These are phyloP conservation scores for Epizoanthus illoricatus DNA, from an alignment of 92 coral and sea anemone species.

Conservation along the genomic window DNA sequence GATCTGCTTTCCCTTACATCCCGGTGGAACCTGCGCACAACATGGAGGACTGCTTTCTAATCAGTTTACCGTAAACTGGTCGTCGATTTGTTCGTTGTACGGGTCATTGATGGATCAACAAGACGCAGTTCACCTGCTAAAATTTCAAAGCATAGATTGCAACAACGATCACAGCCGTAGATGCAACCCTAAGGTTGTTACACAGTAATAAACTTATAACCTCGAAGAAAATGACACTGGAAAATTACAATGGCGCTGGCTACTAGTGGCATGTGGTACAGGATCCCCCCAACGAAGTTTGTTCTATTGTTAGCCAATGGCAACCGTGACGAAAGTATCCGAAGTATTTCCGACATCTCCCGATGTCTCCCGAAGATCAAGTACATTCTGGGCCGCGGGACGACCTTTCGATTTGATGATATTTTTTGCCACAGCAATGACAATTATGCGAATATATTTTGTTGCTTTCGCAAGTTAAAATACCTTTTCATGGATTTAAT, in stretches of 20 bases:
- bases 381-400: neutral
- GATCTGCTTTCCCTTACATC: slow-evolving; percentile 58
- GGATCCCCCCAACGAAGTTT: slow-evolving; percentile 99
- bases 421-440: too few relatives aligned
- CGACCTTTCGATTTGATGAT: neutral
- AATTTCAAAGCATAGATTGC: slow-evolving; percentile 36
- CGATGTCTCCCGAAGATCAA: slow-evolving; percentile 27
- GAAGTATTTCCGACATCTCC: slow-evolving; percentile 68
- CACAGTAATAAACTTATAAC: slow-evolving; percentile 62
- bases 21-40: slow-evolving; percentile 56
- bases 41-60: slow-evolving; percentile 34
- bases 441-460: too few relatives aligned
- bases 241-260: slow-evolving; percentile 99
- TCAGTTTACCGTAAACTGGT: slow-evolving; percentile 44
- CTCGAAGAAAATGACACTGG: slow-evolving; percentile 83
- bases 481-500: too few relatives aligned
- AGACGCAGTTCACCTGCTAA: slow-evolving; percentile 6
- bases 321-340: slow-evolving; percentile 90
- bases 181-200: slow-evolving; percentile 56
- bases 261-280: slow-evolving; percentile 97
- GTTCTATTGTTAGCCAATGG: slow-evolving; percentile 93
- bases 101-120: slow-evolving; percentile 36
- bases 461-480: neutral
- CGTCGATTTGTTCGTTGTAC: slow-evolving; percentile 38
- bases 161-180: slow-evolving; percentile 52